Evolutionary conservation across 2,797 vertebrate genomes (phyloP).

Genomic region (Chromobotia macracanthus): DNA sequence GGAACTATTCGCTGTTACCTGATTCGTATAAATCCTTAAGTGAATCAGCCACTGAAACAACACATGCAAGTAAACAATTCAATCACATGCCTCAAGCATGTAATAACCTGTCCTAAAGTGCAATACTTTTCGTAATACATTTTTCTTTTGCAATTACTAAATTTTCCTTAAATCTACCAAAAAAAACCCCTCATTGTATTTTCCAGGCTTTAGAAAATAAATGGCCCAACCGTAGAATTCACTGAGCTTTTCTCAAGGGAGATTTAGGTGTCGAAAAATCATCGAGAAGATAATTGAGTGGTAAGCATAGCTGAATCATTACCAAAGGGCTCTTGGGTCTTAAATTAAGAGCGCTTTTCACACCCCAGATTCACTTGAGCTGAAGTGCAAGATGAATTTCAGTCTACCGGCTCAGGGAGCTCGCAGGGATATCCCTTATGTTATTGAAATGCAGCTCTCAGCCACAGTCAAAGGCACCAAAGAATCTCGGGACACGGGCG

Average conservation of each 20-base stretch:
- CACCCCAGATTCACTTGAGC: constrained; percentile 66
- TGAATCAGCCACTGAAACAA: neutral
- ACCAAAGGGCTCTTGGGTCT: constrained; percentile 67
- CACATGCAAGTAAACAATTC: neutral
- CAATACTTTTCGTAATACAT: neutral
- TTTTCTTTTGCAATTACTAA: no score
- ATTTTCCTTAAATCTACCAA: neutral
- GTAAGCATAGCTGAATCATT: constrained; percentile 71
- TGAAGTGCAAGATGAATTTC: constrained; percentile 68
- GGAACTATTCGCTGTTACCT: no score
- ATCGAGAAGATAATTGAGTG: constrained; percentile 74
- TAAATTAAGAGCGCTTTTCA: constrained; percentile 75
- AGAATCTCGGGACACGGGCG: constrained; percentile 42
- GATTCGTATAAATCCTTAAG: no score
- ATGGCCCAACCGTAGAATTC: constrained; percentile 51
- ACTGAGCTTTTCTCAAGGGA: constrained; percentile 63
- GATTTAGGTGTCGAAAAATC: constrained; percentile 61
- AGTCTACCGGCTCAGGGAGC: constrained; percentile 67
- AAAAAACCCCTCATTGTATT: constrained; percentile 22
- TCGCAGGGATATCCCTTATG: constrained; percentile 26
- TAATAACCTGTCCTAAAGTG: constrained; percentile 1
- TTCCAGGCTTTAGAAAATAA: constrained; percentile 14
- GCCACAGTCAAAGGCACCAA: constrained; percentile 11
- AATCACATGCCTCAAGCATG: neutral
- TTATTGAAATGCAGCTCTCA: constrained; percentile 36